Base-by-base conservation (phyloP, 2,113 vertebrate genomes). In the Platanista minor region DNA sequence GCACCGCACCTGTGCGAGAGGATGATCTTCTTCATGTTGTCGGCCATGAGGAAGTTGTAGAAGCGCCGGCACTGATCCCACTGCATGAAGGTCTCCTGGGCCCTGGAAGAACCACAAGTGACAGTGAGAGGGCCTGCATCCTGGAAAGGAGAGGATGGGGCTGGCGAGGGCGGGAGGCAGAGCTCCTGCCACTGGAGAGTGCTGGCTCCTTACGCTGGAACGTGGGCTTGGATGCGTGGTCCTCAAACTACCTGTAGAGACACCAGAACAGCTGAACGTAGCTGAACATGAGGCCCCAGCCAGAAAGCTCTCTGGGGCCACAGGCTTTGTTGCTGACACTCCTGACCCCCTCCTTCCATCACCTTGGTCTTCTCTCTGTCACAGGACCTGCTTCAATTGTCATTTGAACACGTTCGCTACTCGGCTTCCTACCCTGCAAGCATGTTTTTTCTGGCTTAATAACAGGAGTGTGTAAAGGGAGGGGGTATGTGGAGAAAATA, bases 11-110 rank as follows among this genome's bases (percentile, higher is more conserved):
- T 99, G 99, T 99, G 99, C 5, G 99, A 99, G 43, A 99, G 99
- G 95, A 99, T 99, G 95, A 99, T 99, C 98, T 99, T 99, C 99
- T 99, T 99, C 99, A 99, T 99, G 98, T 99, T 99, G 98, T 99
- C 99, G 0, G 99, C 99, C 99, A 99, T 99, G 91, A 99, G 99
- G 97, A 99, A 99, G 98, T 99, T 99, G 97, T 99, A 99, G 98
- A 99, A 99, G 85, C 99, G 99, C 81, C 99, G 99, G 85, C 99
- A 99, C 52, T 99, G 99, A 97, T 99, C 99, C 99, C 99, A 99
- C 94, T 99, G 99, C 95, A 99, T 99, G 98, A 99, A 99, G 81
- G 99, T 99, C 98, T 99, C 99, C 98, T 99, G 99, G 84, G 99
- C 99, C 98, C 99, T 99, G 96, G 11, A 96, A 90, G 91, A 95